Evolutionary conservation across 2,888 invertebrate genomes (phyloP).

Genomic region (Eucriotettix oculatus): DNA sequence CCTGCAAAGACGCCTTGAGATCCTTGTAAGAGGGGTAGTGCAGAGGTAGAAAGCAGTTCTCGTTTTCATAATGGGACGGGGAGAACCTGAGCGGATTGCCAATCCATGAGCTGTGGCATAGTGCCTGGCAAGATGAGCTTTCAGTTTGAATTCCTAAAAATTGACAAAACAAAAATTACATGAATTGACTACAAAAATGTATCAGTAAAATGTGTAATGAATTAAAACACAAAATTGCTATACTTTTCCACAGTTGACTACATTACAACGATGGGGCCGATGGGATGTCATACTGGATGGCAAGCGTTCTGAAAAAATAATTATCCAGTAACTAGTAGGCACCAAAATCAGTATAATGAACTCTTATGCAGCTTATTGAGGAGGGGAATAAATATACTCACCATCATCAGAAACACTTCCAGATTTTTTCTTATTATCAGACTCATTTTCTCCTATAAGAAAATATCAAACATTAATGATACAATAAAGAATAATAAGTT

Average conservation of each 20-base stretch:
- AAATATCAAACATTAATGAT: not conserved
- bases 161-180: not conserved
- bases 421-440: slow-evolving; percentile 18
- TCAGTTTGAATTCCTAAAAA: slow-evolving; percentile 70
- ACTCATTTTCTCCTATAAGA: slow-evolving; percentile 18
- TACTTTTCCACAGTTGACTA: slow-evolving; percentile 75
- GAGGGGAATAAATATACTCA: slow-evolving; percentile 7
- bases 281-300: slow-evolving; percentile 40
- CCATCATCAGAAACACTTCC: slow-evolving; percentile 19
- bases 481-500: not conserved
- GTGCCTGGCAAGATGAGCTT: slow-evolving; percentile 85
- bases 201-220: not conserved
- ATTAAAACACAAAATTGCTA: slow-evolving; percentile 2
- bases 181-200: not conserved
- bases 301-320: slow-evolving; percentile 23
- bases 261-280: slow-evolving; percentile 75
- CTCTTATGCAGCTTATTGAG: not conserved
- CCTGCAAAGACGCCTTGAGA: slow-evolving; percentile 73
- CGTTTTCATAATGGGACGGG: slow-evolving; percentile 92
- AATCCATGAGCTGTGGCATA: slow-evolving; percentile 81
- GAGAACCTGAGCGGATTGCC: slow-evolving; percentile 55
- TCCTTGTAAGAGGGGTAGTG: slow-evolving; percentile 77
- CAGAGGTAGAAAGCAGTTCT: slow-evolving; percentile 90
- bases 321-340: too few species aligned
- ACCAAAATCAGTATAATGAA: slow-evolving; percentile 8